Evolutionary conservation across 2,797 vertebrate species (phyloP).

Genomic region (Pyrocephalus nanus): DNA sequence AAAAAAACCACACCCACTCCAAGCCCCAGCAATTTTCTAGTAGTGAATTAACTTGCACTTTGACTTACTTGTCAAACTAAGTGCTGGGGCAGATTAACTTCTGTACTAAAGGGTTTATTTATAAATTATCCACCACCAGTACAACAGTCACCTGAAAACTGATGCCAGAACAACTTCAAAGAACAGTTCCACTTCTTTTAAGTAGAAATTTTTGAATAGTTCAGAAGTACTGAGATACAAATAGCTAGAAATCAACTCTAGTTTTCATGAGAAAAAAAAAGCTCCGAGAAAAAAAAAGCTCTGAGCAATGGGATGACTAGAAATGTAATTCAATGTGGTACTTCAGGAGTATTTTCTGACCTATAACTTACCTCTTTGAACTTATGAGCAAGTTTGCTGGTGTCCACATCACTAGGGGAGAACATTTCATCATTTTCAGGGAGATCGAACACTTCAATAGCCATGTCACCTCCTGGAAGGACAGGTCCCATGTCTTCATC

Average conservation of each 20-base stretch:
- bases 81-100: background rate
- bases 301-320: background rate
- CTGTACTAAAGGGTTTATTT: background rate
- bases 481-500: conserved; percentile 85
- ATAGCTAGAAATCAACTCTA: background rate
- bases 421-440: conserved; percentile 94
- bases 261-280: background rate
- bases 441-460: conserved; percentile 95
- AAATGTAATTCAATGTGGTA: background rate
- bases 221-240: background rate
- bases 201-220: background rate
- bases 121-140: background rate
- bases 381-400: conserved; percentile 94
- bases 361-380: conserved; percentile 89
- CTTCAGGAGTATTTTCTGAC: background rate
- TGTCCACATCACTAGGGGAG: conserved; percentile 92
- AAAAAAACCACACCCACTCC: background rate
- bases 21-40: background rate
- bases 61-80: background rate
- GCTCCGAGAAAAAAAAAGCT: background rate
- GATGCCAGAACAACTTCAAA: background rate
- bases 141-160: background rate
- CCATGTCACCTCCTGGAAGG: conserved; percentile 84
- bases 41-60: background rate
- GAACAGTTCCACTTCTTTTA: background rate